phyloP scores from a whole-genome alignment of 2,113 vertebrate species.

The Oryctolagus cuniculus region DNA sequence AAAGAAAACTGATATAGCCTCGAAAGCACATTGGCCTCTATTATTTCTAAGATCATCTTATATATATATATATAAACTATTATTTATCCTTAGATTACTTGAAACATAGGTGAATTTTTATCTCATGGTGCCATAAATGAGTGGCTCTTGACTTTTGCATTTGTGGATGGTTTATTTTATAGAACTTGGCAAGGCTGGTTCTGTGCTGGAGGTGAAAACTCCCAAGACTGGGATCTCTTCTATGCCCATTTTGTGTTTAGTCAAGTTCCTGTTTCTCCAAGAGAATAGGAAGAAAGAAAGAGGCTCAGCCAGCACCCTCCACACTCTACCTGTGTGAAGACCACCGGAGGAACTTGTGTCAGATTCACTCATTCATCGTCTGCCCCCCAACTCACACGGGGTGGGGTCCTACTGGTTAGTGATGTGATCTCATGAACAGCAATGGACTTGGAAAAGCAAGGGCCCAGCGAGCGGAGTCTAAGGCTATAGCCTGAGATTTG shows the following conservation, averaged over 20 bases:
- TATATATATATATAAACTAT: background rate
- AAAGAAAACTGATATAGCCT: background rate
- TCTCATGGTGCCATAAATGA: background rate
- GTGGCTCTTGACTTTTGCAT: background rate
- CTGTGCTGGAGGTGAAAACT: background rate
- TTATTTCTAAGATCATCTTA: slow-evolving; percentile 47
- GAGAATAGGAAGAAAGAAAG: background rate
- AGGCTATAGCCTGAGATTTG: slow-evolving; percentile 43
- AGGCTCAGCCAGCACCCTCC: background rate
- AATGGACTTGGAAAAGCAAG: slow-evolving; percentile 37
- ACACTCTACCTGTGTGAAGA: background rate
- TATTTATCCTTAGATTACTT: background rate
- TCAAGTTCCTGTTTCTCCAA: background rate
- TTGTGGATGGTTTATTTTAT: slow-evolving; percentile 13
- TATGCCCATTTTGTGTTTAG: background rate
- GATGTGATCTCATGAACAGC: background rate
- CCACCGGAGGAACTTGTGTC: background rate
- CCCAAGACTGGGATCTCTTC: background rate
- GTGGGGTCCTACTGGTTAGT: background rate
- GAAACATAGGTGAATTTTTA: slow-evolving; percentile 34
- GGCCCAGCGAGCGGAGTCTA: background rate
- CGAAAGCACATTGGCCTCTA: background rate
- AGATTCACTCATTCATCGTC: background rate
- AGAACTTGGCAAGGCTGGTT: background rate
- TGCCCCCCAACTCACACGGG: background rate